These are phyloP conservation scores for Cacatua alba DNA, from an alignment of 2,113 vertebrate species.

Conservation along the genomic window DNA sequence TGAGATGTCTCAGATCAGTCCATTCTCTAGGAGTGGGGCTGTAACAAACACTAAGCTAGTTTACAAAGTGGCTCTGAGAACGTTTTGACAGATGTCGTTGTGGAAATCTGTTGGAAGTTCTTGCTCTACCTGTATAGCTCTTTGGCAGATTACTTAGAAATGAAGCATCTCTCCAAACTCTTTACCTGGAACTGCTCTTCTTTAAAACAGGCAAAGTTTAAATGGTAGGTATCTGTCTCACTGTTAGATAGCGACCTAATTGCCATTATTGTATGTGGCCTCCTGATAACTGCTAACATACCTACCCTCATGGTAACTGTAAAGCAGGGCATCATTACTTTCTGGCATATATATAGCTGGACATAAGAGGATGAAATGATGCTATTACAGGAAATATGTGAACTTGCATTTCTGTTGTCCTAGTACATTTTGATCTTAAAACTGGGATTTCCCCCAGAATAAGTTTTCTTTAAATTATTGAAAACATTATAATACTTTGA, in stretches of 20 bases:
- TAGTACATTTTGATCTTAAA: background rate
- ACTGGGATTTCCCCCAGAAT: background rate
- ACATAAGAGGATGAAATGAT: background rate
- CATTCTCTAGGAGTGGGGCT: background rate
- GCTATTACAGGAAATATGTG: background rate
- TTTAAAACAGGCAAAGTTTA: background rate
- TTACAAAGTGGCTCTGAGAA: background rate
- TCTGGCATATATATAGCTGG: background rate
- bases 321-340: background rate
- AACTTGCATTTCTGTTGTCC: background rate
- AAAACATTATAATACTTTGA: background rate
- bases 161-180: background rate
- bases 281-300: background rate
- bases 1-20: background rate
- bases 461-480: background rate
- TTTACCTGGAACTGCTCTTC: background rate
- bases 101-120: background rate
- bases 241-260: background rate
- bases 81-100: background rate
- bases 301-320: background rate
- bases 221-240: background rate
- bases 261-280: background rate
- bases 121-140: background rate
- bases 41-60: background rate
- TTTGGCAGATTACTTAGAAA: background rate